Evolutionary conservation across 2,888 invertebrate genomes (phyloP).

Genomic region (Dasysyrphus albostriatus): DNA sequence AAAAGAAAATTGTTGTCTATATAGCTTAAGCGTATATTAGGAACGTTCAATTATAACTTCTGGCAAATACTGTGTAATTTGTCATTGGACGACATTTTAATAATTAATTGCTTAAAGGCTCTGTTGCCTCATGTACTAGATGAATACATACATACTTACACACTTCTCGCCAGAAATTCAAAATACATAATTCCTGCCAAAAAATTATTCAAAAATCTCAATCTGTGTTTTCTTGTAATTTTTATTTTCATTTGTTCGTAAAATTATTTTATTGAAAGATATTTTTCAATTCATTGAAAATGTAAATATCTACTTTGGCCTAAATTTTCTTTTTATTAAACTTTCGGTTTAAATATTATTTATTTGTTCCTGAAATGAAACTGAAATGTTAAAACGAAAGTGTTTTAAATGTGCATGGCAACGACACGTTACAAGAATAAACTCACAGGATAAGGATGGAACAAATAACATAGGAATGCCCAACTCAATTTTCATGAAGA

Average conservation of each 20-base stretch:
- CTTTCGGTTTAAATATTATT: not conserved
- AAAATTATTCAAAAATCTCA: not conserved
- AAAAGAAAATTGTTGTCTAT: not conserved
- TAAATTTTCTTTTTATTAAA: not conserved
- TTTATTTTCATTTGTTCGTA: not conserved
- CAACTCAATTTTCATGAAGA: not conserved
- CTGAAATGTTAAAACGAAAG: no score
- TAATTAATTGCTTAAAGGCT: not conserved
- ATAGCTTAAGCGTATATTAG: not conserved
- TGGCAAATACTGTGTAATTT: not conserved
- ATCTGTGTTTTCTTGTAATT: not conserved
- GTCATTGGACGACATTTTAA: not conserved
- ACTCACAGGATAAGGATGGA: constrained; percentile 1
- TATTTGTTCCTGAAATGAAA: constrained; percentile 7
- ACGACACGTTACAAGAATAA: not conserved
- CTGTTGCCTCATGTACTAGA: no score
- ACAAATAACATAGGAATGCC: not conserved
- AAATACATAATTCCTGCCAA: not conserved
- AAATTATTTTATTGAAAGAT: not conserved
- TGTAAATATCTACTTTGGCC: not conserved
- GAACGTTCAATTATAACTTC: constrained; percentile 6
- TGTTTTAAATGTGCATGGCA: not conserved
- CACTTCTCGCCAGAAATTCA: not conserved
- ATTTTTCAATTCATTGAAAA: not conserved
- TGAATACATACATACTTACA: no score